These are phyloP conservation scores for Chironex yamaguchii DNA, from an alignment of 30 jellyfish, hydroid and myxozoan genomes.

Conservation along the genomic window DNA sequence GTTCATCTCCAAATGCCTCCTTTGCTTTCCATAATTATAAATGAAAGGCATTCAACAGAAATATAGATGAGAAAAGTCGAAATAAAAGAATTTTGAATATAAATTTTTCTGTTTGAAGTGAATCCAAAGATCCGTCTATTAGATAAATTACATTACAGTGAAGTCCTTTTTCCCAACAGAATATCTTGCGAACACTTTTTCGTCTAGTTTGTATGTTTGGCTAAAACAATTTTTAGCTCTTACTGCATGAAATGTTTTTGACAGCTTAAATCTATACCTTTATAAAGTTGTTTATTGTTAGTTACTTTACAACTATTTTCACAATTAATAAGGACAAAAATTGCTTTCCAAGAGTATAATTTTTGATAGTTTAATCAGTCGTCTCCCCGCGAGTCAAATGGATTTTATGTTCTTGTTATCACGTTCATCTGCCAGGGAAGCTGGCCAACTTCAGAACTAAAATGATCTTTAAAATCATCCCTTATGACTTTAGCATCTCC, in stretches of 20 bases:
- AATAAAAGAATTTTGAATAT: too few relatives aligned
- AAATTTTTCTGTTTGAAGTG: background rate
- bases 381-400: background rate
- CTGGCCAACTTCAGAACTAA: background rate
- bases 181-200: background rate
- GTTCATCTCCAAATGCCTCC: too few relatives aligned
- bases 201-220: background rate
- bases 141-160: background rate
- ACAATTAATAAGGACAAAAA: background rate
- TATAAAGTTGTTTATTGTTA: background rate
- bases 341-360: background rate
- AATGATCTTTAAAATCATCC: background rate
- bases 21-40: too few relatives aligned
- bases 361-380: background rate
- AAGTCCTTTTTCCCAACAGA: background rate
- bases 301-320: background rate
- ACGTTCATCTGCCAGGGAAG: background rate
- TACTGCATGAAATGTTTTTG: background rate
- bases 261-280: background rate
- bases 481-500: background rate
- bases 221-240: background rate
- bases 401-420: background rate
- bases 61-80: background rate
- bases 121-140: background rate
- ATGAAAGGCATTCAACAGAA: too few relatives aligned